Conservation (phyloP, 2,797 vertebrate species). For the Uromys caudimaculatus region DNA sequence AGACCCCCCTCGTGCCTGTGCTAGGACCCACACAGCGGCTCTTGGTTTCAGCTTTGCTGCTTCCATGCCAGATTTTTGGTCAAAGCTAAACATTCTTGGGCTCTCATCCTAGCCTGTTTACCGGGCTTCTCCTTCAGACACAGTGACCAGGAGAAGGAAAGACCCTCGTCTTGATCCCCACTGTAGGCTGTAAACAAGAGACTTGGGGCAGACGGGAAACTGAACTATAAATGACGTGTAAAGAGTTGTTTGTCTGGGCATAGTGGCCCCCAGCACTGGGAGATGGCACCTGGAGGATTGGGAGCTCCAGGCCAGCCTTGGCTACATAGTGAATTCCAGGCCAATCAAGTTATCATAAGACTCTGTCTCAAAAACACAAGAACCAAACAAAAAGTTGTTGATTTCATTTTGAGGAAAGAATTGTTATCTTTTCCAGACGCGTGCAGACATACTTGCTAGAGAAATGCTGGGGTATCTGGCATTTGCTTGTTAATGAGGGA, state of each 20-base stretch:
- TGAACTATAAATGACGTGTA: not conserved
- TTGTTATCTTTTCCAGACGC: not conserved
- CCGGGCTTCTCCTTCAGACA: not conserved
- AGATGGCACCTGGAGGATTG: not conserved
- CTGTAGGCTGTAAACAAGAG: not conserved
- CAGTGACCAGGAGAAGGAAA: rapidly evolving
- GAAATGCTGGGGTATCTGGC: not conserved
- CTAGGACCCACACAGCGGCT: rapidly evolving
- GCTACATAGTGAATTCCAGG: not conserved
- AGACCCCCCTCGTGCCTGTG: too few species aligned
- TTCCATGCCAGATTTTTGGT: not conserved
- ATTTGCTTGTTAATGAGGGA: not conserved
- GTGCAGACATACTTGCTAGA: rapidly evolving
- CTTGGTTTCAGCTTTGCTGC: too few species aligned
- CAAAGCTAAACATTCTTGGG: rapidly evolving
- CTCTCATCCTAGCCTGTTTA: rapidly evolving
- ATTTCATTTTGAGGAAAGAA: not conserved
- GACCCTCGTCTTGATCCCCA: not conserved
- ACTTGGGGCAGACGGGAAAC: not conserved
- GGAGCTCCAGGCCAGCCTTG: not conserved
- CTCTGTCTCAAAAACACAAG: not conserved
- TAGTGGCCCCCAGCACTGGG: not conserved
- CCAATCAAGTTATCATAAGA: not conserved
- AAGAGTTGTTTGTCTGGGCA: not conserved
- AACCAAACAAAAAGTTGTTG: not conserved